Percentiles rank a stretch among this genome's conserved stretches.
Conservation (phyloP, 30 jellyfish, hydroid and myxozoan genomes). For the Turritopsis rubra region DNA sequence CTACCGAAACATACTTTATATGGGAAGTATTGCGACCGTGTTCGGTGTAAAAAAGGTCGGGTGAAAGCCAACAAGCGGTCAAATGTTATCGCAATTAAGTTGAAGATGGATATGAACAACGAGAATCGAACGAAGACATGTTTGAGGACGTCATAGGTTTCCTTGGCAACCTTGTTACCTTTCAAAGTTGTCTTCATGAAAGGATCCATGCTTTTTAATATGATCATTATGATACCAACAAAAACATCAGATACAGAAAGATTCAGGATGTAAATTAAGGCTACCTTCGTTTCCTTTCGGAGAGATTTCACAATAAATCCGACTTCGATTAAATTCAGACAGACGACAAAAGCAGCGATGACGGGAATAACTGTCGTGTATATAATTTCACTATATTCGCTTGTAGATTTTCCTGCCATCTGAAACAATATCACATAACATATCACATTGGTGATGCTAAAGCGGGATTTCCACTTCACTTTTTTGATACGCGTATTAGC, state of each 20-base stretch:
- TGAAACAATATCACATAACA: no score
- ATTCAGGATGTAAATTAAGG: constrained; percentile 17
- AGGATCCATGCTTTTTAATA: constrained; percentile 16
- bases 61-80: constrained; percentile 17
- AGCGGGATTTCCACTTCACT: no score
- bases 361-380: background rate
- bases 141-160: constrained; percentile 7
- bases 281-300: background rate
- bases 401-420: background rate
- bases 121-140: constrained; percentile 16
- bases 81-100: background rate
- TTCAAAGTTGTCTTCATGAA: constrained; percentile 16
- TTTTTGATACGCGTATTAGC: no score
- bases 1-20: background rate
- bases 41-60: background rate
- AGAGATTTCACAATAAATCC: background rate
- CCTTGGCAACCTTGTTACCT: constrained; percentile 1
- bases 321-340: background rate
- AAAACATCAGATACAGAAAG: background rate
- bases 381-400: background rate
- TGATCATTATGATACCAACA: constrained; percentile 11
- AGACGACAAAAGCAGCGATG: background rate
- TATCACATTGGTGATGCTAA: no score
- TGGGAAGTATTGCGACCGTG: background rate
- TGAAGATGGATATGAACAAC: constrained; percentile 16